Percentiles rank a stretch among this genome's conserved stretches.
These are phyloP conservation scores for Hydroisotoma schaefferi DNA, from an alignment of 2,888 invertebrate species.

Conservation along the genomic window DNA sequence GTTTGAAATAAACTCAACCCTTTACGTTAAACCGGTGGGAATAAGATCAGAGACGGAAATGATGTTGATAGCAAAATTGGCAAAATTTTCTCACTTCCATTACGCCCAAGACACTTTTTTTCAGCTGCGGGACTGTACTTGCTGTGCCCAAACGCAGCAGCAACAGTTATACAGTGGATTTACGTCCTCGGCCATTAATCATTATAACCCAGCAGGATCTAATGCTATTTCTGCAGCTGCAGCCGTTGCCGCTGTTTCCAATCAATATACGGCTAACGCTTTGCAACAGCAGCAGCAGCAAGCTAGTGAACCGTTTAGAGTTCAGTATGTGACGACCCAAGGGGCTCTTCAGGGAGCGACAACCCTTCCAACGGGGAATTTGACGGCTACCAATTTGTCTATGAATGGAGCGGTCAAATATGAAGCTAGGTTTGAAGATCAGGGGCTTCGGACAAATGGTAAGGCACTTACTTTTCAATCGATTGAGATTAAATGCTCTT, in stretches of 20 bases:
- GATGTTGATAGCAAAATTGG: constrained; percentile 40
- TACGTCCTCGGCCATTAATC: constrained; percentile 15
- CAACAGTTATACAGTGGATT: constrained; percentile 38
- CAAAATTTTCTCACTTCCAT: constrained; percentile 45
- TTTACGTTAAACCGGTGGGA: constrained; percentile 43
- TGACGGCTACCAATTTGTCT: constrained; percentile 41
- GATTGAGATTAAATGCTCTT: background rate
- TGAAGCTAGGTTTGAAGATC: constrained; percentile 41
- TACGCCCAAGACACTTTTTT: constrained; percentile 43
- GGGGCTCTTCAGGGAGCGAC: constrained; percentile 41
- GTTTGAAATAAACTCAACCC: constrained; percentile 43
- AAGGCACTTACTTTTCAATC: background rate
- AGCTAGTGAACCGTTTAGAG: constrained; percentile 39
- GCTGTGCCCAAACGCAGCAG: constrained; percentile 21
- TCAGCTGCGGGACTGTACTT: constrained; percentile 41
- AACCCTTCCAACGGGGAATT: constrained; percentile 23
- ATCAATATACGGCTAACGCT: constrained; percentile 33
- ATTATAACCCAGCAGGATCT: constrained; percentile 18
- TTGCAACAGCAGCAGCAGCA: constrained; percentile 29
- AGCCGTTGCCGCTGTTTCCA: constrained; percentile 35
- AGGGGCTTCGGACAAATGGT: constrained; percentile 32
- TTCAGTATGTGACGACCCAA: constrained; percentile 42
- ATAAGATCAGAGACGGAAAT: constrained; percentile 42
- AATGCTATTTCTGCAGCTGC: constrained; percentile 30
- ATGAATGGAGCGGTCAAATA: constrained; percentile 43